These are phyloP conservation scores for Pipistrellus pygmaeus DNA, from an alignment of 2,797 vertebrate species.

Conservation along the genomic window DNA sequence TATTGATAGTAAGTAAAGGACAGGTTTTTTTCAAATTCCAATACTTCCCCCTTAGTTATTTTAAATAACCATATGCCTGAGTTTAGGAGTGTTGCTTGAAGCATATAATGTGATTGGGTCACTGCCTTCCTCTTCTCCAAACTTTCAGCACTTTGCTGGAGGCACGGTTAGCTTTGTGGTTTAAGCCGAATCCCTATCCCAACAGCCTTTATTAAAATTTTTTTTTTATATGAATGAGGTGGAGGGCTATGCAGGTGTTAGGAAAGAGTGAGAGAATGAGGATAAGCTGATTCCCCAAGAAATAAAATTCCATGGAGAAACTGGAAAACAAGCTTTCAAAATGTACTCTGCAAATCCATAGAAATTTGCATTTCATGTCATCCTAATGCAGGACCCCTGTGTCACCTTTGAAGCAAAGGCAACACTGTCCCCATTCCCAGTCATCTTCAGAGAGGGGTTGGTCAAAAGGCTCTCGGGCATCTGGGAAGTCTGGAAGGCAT, in stretches of 20 bases:
- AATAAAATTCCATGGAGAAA: background rate
- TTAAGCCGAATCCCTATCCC: background rate
- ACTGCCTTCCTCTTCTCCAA: background rate
- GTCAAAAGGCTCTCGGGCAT: background rate
- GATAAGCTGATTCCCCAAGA: conserved; percentile 31
- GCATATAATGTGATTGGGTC: background rate
- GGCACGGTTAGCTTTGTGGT: background rate
- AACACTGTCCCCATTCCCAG: background rate
- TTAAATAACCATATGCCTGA: background rate
- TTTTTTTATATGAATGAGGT: background rate
- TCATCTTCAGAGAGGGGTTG: background rate
- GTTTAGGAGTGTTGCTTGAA: background rate
- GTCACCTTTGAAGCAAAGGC: background rate
- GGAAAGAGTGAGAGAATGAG: background rate
- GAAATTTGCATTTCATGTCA: background rate
- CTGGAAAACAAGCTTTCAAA: background rate
- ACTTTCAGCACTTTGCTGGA: background rate
- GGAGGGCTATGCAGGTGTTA: background rate
- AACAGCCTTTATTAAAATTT: background rate
- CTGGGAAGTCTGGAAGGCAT: background rate
- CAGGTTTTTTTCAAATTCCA: background rate
- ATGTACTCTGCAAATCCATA: background rate
- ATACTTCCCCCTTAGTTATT: background rate
- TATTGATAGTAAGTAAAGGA: conserved; percentile 24
- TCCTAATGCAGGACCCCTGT: background rate